These are phyloP conservation scores for Linurgus olivaceus DNA, from an alignment of 2,797 vertebrate species.

Conservation along the genomic window DNA sequence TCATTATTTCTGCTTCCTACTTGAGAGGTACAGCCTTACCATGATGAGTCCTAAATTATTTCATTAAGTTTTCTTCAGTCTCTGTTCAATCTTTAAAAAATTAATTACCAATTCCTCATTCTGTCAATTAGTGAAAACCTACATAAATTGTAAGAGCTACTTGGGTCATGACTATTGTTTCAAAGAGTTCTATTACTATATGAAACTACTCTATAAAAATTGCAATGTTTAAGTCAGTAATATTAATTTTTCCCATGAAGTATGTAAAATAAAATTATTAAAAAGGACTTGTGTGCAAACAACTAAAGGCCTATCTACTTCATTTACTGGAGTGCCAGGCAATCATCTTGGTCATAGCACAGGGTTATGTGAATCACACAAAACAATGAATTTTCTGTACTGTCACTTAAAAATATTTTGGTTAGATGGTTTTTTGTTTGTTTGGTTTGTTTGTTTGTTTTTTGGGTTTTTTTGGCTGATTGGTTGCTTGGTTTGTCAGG, in stretches of 20 bases:
- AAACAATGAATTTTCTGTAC: neutral
- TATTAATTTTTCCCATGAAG: neutral
- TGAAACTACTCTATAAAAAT: neutral
- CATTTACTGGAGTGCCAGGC: neutral
- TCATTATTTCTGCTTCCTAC: neutral
- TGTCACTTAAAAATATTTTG: neutral
- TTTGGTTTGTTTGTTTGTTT: neutral
- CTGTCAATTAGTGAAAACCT: neutral
- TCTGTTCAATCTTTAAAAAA: slow-evolving; percentile 1
- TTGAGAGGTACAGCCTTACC: neutral
- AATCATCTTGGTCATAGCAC: neutral
- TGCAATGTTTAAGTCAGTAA: neutral
- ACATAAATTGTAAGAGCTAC: neutral
- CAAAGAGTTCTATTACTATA: neutral
- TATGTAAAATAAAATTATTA: neutral
- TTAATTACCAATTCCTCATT: slow-evolving; percentile 15
- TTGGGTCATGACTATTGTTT: neutral
- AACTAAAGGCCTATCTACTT: neutral
- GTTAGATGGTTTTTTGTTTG: accelerated
- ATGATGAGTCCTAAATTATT: slow-evolving; percentile 1
- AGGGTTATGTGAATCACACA: neutral
- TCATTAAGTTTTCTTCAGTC: neutral
- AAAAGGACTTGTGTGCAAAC: neutral
- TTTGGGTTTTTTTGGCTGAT: accelerated
- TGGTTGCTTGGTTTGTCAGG: accelerated